phyloP scores from a whole-genome alignment of 2,797 vertebrate genomes.

The Melanotaenia trifasciata region DNA sequence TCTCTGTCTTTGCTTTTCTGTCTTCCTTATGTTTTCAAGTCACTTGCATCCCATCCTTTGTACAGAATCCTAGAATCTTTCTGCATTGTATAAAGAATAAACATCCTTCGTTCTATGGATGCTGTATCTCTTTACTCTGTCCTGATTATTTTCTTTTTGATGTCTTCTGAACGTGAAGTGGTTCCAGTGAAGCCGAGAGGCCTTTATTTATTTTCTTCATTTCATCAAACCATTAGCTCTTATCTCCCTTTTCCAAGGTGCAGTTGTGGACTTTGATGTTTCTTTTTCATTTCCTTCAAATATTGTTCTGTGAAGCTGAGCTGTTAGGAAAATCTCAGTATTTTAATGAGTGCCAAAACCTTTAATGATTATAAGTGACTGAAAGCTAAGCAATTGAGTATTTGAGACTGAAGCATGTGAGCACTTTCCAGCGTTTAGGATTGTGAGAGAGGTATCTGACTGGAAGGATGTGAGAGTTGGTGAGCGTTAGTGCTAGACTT shows the following conservation, averaged over 20 bases:
- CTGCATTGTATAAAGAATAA: constrained; percentile 94
- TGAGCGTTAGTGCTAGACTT: constrained; percentile 45
- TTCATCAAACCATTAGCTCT: constrained; percentile 35
- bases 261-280: constrained; percentile 24
- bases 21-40: constrained; percentile 68
- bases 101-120: constrained; percentile 86
- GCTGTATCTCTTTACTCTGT: constrained; percentile 80
- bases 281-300: constrained; percentile 38
- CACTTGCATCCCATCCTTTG: constrained; percentile 86
- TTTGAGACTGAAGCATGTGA: constrained; percentile 54
- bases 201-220: constrained; percentile 55
- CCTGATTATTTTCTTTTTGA: constrained; percentile 59
- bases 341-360: constrained; percentile 27
- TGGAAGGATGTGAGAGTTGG: constrained; percentile 43
- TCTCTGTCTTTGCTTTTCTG: constrained; percentile 68
- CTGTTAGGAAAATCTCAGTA: constrained; percentile 33
- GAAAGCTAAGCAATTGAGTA: constrained; percentile 50
- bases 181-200: constrained; percentile 72
- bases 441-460: constrained; percentile 44
- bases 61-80: constrained; percentile 89
- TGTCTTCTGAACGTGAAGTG: constrained; percentile 72
- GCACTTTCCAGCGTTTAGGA: constrained; percentile 53
- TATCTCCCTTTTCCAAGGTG: constrained; percentile 15
- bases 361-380: constrained; percentile 44
- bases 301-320: constrained; percentile 46